Evolutionary conservation across 2,888 invertebrate species (phyloP).

Genomic region (Dorcus parallelipipedus): DNA sequence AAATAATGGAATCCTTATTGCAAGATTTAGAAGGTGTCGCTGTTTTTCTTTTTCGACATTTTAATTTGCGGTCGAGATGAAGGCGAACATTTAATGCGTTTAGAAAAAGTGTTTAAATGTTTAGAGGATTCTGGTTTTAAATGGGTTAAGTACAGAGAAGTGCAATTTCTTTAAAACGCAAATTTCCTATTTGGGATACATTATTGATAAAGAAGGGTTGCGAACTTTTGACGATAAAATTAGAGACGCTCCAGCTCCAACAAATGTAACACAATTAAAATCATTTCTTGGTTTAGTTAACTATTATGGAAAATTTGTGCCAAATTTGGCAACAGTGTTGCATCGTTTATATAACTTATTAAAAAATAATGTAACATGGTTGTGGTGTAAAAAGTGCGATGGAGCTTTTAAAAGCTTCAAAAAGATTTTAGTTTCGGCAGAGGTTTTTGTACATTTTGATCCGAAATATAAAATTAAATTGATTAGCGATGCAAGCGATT

Average conservation of each 20-base stretch:
- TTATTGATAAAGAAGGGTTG: not conserved
- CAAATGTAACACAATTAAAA: not conserved
- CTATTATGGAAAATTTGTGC: not conserved
- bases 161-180: not conserved
- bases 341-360: not conserved
- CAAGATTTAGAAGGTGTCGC: conserved; percentile 11
- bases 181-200: conserved; percentile 3
- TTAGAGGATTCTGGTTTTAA: conserved; percentile 9
- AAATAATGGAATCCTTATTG: conserved; percentile 32
- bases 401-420: conserved; percentile 2
- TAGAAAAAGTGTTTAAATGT: conserved; percentile 9
- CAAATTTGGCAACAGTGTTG: not conserved
- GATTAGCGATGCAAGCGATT: not conserved
- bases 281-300: not conserved
- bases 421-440: not conserved
- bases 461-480: not conserved
- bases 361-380: not conserved
- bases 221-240: not conserved
- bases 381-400: not conserved
- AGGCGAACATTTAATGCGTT: conserved; percentile 10
- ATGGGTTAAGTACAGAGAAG: conserved; percentile 6
- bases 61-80: conserved; percentile 14
- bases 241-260: not conserved
- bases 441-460: conserved; percentile 7
- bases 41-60: conserved; percentile 17